Evolutionary conservation across 2,888 invertebrate species (phyloP), one percentile per base, ranked within the genome.

Genomic region (Alsophila aescularia): DNA sequence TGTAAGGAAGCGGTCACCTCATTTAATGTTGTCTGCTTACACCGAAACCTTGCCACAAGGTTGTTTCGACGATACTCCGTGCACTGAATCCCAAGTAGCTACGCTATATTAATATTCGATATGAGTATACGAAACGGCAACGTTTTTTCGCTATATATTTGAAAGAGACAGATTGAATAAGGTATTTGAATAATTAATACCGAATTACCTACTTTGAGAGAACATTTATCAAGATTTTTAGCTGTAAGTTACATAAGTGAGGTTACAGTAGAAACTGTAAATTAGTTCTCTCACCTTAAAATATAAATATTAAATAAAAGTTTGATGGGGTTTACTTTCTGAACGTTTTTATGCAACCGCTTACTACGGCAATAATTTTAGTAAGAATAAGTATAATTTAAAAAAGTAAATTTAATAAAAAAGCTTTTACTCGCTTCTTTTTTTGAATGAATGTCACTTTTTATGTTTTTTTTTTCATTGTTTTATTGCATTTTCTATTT

Each of bases 11-110:
- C 60, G 59, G 60, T 53, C 73, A 67, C 69, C 68, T 66, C 67
- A 72, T 60, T 65, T 67, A 72, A 68, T 70, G 72, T 70, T 53
- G 72, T 72, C 70, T 70, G 70, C 66, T 74, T 77, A 73, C 69
- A 73, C 75, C 73, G 69, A 75, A 75, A 82, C 87, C 88, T 88
- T 86, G 88, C 75, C 62, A 69, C 88, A 87, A 89, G 89, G 89
- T 83, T 87, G 84, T 78, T 74, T 78, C 73, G 72, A 45, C 73
- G 74, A 70, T 72, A 72, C 70, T 62, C 70, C 81, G 77, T 82
- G 87, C 66, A 73, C 70, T 74, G 89, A 85, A 88, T 89, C 79
- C 64, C 60, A 80, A 87, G 77, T 79, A 82, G 81, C 83, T 80
- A 79, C 79, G 81, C 78, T 69, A 76, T 77, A 75, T 57, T 62